Percentiles rank a stretch among this genome's conserved stretches.
These are phyloP conservation scores for Arge pagana DNA, from an alignment of 2,888 invertebrate genomes.

Conservation along the genomic window DNA sequence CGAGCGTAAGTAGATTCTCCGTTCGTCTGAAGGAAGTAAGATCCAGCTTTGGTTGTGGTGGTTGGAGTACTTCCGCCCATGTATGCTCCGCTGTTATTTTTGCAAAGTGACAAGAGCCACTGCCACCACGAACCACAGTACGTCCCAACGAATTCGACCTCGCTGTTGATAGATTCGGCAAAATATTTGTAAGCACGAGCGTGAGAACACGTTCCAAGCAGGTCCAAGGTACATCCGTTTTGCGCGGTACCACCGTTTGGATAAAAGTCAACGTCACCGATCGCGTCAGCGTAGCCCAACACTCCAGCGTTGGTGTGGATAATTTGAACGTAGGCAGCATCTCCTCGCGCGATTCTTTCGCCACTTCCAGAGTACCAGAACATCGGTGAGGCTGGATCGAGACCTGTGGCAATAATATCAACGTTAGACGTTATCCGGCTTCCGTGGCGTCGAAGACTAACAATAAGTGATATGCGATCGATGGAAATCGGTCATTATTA, in stretches of 20 bases:
- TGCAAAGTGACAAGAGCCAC: no score
- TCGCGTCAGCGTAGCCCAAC: conserved; percentile 44
- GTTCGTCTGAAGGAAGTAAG: neutral
- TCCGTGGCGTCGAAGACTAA: no score
- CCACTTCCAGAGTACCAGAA: conserved; percentile 39
- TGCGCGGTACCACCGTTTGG: conserved; percentile 55
- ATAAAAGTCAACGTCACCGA: conserved; percentile 56
- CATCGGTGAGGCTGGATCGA: conserved; percentile 55
- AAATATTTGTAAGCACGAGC: conserved; percentile 42
- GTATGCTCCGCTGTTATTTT: neutral
- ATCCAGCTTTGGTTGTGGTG: neutral
- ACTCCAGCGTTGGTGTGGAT: conserved; percentile 54
- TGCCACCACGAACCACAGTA: conserved; percentile 1
- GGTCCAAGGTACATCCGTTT: conserved; percentile 39
- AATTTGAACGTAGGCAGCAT: conserved; percentile 53
- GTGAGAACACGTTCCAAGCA: conserved; percentile 46
- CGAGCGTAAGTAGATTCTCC: neutral
- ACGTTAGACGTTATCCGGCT: neutral
- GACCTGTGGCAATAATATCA: conserved; percentile 35
- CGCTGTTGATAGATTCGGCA: conserved; percentile 46
- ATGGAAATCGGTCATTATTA: no score
- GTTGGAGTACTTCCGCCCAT: neutral
- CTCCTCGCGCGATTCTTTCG: conserved; percentile 45
- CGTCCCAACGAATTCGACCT: conserved; percentile 2
- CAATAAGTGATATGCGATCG: no score